Conservation (phyloP, 2,797 vertebrate genomes). For the Adelosebastes latens region DNA sequence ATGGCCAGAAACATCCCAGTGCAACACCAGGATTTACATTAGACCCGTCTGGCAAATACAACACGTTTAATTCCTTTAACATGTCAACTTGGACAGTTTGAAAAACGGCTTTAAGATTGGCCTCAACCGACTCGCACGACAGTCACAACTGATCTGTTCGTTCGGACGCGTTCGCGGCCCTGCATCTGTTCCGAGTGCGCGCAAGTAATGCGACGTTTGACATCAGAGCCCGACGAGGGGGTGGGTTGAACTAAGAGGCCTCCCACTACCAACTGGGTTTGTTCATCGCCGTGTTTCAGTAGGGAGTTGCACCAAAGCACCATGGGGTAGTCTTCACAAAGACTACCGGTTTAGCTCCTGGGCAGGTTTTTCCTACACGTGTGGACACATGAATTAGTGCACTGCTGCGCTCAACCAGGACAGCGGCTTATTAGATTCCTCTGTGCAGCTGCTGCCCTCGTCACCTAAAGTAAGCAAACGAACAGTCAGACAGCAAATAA, state of each 20-base stretch:
- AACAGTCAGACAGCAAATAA: constrained; percentile 51
- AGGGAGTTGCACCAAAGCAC: constrained; percentile 77
- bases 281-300: constrained; percentile 54
- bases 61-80: constrained; percentile 56
- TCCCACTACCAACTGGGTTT: constrained; percentile 38
- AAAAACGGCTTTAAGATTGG: constrained; percentile 48
- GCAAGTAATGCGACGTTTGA: constrained; percentile 23
- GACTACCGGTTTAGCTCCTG: constrained; percentile 44
- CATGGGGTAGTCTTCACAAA: constrained; percentile 54
- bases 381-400: constrained; percentile 37
- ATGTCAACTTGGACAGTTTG: constrained; percentile 47
- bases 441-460: constrained; percentile 22
- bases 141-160: constrained; percentile 44
- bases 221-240: constrained; percentile 23
- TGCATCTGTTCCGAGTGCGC: constrained; percentile 47
- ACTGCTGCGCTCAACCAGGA: constrained; percentile 58
- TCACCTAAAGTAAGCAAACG: constrained; percentile 29
- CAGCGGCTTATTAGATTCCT: constrained; percentile 45
- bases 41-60: constrained; percentile 59
- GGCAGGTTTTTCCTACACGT: constrained; percentile 14
- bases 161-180: constrained; percentile 50
- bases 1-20: constrained; percentile 60
- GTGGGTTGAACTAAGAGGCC: constrained; percentile 19
- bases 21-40: constrained; percentile 45
- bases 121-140: constrained; percentile 57